Conservation (phyloP, 2,888 invertebrate genomes). For the Tryphoninae sp. region DNA sequence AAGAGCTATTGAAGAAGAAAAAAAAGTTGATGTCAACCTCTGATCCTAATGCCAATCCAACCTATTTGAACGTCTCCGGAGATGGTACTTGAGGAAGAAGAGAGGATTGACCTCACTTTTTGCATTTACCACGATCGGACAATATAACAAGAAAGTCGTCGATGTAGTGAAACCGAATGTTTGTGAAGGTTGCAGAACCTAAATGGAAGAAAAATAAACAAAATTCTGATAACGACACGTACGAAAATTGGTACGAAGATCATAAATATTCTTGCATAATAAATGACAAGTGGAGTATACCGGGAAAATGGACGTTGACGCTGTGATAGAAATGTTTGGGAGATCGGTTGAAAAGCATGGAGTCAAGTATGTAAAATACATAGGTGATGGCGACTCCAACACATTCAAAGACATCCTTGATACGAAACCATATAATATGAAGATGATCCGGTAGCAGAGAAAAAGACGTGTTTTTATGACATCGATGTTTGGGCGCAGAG, state of each 20-base stretch:
- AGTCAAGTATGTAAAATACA: slow-evolving; percentile 12
- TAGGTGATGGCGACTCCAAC: slow-evolving; percentile 18
- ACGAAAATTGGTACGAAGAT: slow-evolving; percentile 48
- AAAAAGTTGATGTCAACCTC: slow-evolving; percentile 37
- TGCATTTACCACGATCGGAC: slow-evolving; percentile 44
- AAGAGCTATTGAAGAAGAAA: slow-evolving; percentile 37
- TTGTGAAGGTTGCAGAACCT: slow-evolving; percentile 55
- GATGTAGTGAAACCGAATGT: slow-evolving; percentile 58
- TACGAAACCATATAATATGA: slow-evolving; percentile 43
- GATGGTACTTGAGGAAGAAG: slow-evolving; percentile 51
- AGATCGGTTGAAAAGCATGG: slow-evolving; percentile 41
- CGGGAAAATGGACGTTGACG: slow-evolving; percentile 49
- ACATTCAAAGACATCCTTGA: slow-evolving; percentile 40
- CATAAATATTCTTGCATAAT: slow-evolving; percentile 42
- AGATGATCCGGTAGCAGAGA: slow-evolving; percentile 19
- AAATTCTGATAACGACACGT: slow-evolving; percentile 25
- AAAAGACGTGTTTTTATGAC: neutral
- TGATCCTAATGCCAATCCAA: slow-evolving; percentile 26
- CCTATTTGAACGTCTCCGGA: slow-evolving; percentile 46
- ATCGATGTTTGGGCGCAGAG: too few relatives aligned
- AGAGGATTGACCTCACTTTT: slow-evolving; percentile 46
- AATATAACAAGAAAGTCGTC: slow-evolving; percentile 45
- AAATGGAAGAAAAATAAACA: slow-evolving; percentile 58
- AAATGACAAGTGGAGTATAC: slow-evolving; percentile 45
- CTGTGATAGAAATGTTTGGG: slow-evolving; percentile 43